phyloP scores from a whole-genome alignment of 1,140 invertebrate species.

The Caerostris extrusa region DNA sequence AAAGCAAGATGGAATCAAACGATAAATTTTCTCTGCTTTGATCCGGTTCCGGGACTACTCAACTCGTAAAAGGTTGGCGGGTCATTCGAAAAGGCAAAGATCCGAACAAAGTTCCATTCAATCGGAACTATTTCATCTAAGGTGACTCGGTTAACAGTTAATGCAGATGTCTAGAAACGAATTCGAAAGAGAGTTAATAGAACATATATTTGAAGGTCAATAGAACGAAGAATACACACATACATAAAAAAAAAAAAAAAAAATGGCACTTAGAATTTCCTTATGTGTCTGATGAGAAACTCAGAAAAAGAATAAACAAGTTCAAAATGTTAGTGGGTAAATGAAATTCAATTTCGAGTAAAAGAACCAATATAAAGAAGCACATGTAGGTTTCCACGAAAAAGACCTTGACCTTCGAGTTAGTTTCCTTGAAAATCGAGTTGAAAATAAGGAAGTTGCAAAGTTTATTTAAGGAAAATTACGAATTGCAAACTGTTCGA shows the following conservation, averaged over 20 bases:
- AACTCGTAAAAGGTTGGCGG: background rate
- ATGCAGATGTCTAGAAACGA: background rate
- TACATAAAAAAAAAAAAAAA: no score
- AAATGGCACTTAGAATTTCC: background rate
- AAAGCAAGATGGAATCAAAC: background rate
- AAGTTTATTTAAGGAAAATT: no score
- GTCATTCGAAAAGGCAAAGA: background rate
- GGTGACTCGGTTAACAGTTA: background rate
- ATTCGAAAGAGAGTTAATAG: background rate
- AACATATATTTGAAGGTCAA: background rate
- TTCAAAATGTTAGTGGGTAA: background rate
- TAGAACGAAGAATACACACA: background rate
- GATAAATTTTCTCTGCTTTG: background rate
- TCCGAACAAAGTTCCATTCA: background rate
- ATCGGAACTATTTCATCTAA: background rate
- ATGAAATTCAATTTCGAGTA: background rate
- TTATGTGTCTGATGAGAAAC: background rate
- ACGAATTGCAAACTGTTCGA: no score
- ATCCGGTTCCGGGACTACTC: slow-evolving; percentile 25
- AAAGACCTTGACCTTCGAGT: no score
- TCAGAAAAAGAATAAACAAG: background rate
- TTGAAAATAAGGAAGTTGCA: no score
- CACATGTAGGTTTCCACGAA: no score
- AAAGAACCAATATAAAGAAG: no score
- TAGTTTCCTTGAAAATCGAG: no score